phyloP scores from a whole-genome alignment of 2,113 vertebrate species.

The Cathartes aura region DNA sequence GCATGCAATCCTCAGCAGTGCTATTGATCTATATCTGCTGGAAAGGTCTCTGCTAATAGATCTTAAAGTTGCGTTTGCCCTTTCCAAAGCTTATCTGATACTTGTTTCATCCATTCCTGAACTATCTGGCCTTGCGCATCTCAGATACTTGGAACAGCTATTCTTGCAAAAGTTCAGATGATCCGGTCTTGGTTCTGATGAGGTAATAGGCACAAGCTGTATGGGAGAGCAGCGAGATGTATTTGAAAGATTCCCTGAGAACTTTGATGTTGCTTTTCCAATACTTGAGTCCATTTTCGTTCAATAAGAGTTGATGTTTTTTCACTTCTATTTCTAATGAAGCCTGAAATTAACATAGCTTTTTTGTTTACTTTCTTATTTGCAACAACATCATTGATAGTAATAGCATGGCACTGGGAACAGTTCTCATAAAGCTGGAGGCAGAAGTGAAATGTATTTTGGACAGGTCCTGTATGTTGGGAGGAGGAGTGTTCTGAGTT shows the following conservation, averaged over 20 bases:
- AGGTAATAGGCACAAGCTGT: neutral
- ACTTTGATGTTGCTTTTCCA: neutral
- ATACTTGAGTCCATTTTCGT: neutral
- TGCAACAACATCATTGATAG: neutral
- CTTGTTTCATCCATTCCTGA: neutral
- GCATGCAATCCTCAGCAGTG: neutral
- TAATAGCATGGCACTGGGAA: neutral
- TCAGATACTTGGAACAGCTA: neutral
- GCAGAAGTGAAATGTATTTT: neutral
- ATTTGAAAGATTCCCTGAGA: neutral
- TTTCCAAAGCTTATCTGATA: neutral
- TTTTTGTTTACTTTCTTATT: neutral
- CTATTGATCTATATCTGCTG: neutral
- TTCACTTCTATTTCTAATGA: slow-evolving; percentile 1
- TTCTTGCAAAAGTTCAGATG: neutral
- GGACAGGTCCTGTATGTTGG: neutral
- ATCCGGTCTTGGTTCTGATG: neutral
- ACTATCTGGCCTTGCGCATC: neutral
- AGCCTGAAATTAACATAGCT: slow-evolving; percentile 12
- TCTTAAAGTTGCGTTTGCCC: neutral
- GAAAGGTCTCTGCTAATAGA: neutral
- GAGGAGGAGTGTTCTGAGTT: neutral
- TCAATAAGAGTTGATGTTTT: neutral
- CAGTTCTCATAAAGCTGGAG: neutral
- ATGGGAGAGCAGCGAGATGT: neutral